phyloP scores from a whole-genome alignment of 2,797 vertebrate species.

The Malurus splendens region DNA sequence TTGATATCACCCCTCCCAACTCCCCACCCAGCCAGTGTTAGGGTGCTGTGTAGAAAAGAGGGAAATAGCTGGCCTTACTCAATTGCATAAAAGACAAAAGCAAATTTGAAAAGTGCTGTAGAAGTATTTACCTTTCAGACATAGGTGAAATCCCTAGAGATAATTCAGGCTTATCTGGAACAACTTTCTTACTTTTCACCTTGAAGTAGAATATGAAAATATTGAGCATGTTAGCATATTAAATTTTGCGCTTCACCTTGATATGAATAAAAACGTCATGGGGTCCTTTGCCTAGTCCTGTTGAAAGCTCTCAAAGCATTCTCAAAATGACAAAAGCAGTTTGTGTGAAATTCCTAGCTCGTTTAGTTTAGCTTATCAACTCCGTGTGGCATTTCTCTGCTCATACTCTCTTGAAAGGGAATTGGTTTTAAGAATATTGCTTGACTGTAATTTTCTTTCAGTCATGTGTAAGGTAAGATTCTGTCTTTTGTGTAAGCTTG shows the following conservation, averaged over 20 bases:
- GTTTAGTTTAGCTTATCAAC: background rate
- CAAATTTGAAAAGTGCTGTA: background rate
- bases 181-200: constrained; percentile 66
- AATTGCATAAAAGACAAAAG: background rate
- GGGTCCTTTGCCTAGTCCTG: background rate
- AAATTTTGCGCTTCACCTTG: constrained; percentile 9
- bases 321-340: background rate
- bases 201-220: constrained; percentile 60
- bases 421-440: background rate
- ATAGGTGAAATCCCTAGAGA: constrained; percentile 49
- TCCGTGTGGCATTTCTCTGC: background rate
- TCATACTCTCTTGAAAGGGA: background rate
- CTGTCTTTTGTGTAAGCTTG: background rate
- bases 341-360: background rate
- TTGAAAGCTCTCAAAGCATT: background rate
- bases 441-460: background rate
- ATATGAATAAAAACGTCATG: background rate
- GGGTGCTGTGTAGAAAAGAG: background rate
- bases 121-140: constrained; percentile 70
- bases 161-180: constrained; percentile 65
- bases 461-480: background rate
- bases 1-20: background rate
- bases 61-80: background rate
- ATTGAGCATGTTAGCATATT: constrained; percentile 21
- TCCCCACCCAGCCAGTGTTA: background rate